Conservation (phyloP, 2,113 vertebrate species). For the Bungarus multicinctus region DNA sequence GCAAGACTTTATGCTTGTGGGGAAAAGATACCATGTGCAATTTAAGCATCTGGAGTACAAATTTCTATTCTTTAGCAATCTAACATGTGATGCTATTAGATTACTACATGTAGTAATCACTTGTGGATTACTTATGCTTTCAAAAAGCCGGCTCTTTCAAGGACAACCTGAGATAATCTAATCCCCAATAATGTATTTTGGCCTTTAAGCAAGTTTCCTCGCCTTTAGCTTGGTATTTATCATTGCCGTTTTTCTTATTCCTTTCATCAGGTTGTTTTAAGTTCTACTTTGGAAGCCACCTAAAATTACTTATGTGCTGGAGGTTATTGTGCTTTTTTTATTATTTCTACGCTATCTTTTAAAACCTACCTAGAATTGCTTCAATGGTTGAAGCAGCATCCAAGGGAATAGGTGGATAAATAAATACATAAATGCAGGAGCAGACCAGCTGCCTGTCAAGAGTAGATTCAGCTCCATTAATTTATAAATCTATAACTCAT, state of each 20-base stretch:
- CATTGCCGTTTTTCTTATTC: background rate
- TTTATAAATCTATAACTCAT: background rate
- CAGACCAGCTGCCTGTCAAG: background rate
- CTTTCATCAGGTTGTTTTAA: background rate
- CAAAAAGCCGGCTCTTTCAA: background rate
- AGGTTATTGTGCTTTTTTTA: background rate
- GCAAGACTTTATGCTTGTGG: background rate
- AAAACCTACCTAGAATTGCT: background rate
- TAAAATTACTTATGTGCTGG: background rate
- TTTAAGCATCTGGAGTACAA: background rate
- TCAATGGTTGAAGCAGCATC: background rate
- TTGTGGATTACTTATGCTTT: background rate
- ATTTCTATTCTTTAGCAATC: background rate
- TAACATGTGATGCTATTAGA: background rate
- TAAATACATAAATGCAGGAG: background rate
- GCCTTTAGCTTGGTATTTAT: background rate
- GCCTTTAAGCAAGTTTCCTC: background rate
- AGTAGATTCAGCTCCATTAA: background rate
- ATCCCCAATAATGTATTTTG: background rate
- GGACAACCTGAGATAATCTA: background rate
- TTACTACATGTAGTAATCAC: background rate
- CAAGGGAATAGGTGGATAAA: background rate
- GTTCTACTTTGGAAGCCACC: background rate
- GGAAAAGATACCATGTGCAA: background rate
- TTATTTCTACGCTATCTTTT: background rate